These are phyloP conservation scores for Phacellophora camtschatica DNA, from an alignment of 30 jellyfish, hydroid and myxozoan genomes.

Conservation along the genomic window DNA sequence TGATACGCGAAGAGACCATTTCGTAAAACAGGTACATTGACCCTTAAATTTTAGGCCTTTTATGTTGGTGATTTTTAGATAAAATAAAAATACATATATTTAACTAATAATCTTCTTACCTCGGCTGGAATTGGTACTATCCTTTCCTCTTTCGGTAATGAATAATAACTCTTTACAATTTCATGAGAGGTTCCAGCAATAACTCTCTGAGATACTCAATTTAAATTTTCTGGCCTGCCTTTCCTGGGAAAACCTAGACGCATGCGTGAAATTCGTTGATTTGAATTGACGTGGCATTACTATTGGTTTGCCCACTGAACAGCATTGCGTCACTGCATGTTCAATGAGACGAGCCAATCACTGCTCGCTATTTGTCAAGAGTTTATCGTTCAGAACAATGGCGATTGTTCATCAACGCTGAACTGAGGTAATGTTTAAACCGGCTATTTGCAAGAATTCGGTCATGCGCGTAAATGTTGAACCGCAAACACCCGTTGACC, in stretches of 20 bases:
- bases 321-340: slow-evolving; percentile 89
- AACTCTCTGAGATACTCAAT: slow-evolving; percentile 20
- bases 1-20: too few species aligned
- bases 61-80: too few species aligned
- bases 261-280: slow-evolving; percentile 85
- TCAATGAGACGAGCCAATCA: slow-evolving; percentile 69
- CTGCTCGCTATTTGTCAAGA: slow-evolving; percentile 14
- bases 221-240: slow-evolving; percentile 17
- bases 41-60: too few species aligned
- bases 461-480: slow-evolving; percentile 51
- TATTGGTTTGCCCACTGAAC: slow-evolving; percentile 82
- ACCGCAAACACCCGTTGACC: slow-evolving; percentile 74
- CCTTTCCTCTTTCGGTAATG: not conserved
- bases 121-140: not conserved
- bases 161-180: not conserved
- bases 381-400: slow-evolving; percentile 59
- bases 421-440: slow-evolving; percentile 83
- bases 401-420: slow-evolving; percentile 49
- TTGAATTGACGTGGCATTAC: slow-evolving; percentile 80
- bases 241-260: slow-evolving; percentile 46
- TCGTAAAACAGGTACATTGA: too few species aligned
- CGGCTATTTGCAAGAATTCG: slow-evolving; percentile 60
- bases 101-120: too few species aligned
- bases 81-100: too few species aligned
- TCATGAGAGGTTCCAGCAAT: slow-evolving; percentile 43